phyloP scores from a whole-genome alignment of 2,797 vertebrate species.

The Lepus oiostolus region DNA sequence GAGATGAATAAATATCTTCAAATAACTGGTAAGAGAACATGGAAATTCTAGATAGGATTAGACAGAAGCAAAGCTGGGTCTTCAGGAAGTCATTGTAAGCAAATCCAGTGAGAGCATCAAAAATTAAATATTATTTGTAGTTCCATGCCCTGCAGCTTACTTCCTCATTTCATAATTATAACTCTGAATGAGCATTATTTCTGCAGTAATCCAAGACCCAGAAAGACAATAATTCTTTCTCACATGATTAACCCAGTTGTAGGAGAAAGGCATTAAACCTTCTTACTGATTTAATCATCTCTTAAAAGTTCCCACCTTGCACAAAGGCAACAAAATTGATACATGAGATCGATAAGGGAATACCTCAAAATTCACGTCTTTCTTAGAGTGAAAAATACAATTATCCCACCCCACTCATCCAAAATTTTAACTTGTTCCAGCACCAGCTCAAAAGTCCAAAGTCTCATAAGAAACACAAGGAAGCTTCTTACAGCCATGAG shows the following conservation, averaged over 20 bases:
- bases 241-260: not conserved
- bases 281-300: not conserved
- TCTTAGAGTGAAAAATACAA: too few species aligned
- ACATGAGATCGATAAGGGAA: too few species aligned
- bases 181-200: not conserved
- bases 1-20: not conserved
- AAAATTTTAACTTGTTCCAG: too few species aligned
- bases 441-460: too few species aligned
- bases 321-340: not conserved
- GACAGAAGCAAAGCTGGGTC: not conserved
- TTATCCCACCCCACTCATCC: too few species aligned
- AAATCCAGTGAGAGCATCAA: not conserved
- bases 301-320: not conserved
- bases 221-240: conserved; percentile 3
- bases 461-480: too few species aligned
- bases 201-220: not conserved
- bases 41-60: conserved; percentile 19
- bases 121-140: not conserved
- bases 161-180: conserved; percentile 7
- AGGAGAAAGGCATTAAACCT: not conserved
- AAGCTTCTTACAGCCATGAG: too few species aligned
- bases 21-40: not conserved
- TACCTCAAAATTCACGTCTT: too few species aligned
- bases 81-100: not conserved
- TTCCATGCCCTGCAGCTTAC: not conserved